Conservation (phyloP, 2,888 invertebrate species). For the Microchrysa polita region DNA sequence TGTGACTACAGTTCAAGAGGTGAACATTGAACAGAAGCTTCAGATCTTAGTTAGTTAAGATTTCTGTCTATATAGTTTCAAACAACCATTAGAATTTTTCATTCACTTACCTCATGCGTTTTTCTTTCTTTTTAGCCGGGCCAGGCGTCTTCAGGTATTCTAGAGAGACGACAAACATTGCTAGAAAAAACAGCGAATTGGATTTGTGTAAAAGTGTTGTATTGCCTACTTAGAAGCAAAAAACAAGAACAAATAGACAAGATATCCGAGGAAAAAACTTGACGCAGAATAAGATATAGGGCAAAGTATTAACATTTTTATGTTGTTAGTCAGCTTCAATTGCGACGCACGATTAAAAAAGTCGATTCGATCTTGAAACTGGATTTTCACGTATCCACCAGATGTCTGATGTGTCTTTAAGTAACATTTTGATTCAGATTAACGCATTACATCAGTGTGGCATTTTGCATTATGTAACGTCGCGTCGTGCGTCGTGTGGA, state of each 20-base stretch:
- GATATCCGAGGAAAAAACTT: conserved; percentile 21
- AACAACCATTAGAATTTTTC: conserved; percentile 8
- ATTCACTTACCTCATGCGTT: not conserved
- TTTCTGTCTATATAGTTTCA: too few species aligned
- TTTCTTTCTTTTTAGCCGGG: not conserved
- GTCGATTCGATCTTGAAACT: conserved; percentile 24
- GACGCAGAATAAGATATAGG: conserved; percentile 12
- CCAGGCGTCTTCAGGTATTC: too few species aligned
- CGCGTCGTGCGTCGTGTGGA: not conserved
- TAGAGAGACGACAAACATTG: too few species aligned
- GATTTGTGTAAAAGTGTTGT: too few species aligned
- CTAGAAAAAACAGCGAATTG: too few species aligned
- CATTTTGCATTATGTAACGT: conserved; percentile 14
- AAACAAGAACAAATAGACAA: not conserved
- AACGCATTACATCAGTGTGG: not conserved
- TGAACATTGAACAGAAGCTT: conserved; percentile 41
- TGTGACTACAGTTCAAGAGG: conserved; percentile 29
- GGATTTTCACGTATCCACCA: not conserved
- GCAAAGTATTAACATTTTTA: conserved; percentile 19
- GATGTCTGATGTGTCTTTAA: not conserved
- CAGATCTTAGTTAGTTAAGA: not conserved
- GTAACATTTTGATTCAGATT: not conserved
- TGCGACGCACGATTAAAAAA: conserved; percentile 27
- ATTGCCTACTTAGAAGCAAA: conserved; percentile 1
- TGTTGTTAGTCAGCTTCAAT: conserved; percentile 33